Evolutionary conservation across 2,113 vertebrate genomes (phyloP).

Genomic region (Himantopus leucocephalus): DNA sequence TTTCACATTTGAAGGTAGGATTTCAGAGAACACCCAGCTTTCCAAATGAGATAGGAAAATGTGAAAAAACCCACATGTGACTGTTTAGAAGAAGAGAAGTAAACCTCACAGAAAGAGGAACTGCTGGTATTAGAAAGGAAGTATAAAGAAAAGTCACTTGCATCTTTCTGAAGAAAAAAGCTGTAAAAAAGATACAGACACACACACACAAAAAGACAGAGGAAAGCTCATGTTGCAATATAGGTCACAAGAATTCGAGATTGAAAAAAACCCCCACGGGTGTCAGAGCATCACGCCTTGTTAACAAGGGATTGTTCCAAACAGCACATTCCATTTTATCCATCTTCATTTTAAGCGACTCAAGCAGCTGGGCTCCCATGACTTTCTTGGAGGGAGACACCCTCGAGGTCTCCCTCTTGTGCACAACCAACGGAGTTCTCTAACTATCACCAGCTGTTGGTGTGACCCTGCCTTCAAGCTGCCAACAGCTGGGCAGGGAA

Average conservation of each 20-base stretch:
- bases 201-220: neutral
- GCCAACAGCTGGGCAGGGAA: neutral
- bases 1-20: neutral
- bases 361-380: neutral
- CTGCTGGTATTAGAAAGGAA: neutral
- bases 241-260: neutral
- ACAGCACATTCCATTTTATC: neutral
- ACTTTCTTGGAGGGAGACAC: neutral
- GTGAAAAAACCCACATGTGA: neutral
- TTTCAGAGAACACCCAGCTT: neutral
- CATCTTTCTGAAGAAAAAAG: neutral
- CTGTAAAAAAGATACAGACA: neutral
- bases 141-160: neutral
- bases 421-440: neutral
- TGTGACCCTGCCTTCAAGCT: neutral
- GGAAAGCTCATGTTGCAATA: neutral
- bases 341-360: neutral
- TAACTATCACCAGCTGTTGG: neutral
- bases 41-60: neutral
- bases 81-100: neutral
- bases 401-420: neutral
- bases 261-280: rapidly evolving
- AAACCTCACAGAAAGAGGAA: neutral
- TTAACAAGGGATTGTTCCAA: neutral
- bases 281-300: neutral